Base-by-base conservation (phyloP, 2,888 invertebrate genomes). In the Plagodis dolabraria region DNA sequence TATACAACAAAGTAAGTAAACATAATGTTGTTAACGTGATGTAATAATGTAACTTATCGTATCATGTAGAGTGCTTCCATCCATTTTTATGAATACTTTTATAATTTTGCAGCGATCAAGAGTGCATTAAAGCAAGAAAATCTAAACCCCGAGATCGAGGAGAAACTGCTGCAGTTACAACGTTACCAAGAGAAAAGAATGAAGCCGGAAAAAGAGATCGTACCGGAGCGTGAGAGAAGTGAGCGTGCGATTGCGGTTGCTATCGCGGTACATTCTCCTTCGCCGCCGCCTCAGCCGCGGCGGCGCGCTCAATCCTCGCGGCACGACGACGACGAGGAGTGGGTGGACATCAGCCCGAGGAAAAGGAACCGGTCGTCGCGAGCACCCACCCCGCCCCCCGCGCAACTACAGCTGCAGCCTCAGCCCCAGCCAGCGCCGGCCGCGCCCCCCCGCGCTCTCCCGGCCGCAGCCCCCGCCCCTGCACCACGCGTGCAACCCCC, bases 61-160 rank as follows among this genome's bases (percentile, higher is more conserved):
- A 22, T 22, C 22, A 4, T 4, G 22, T 22, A 22, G 22, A 22
- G 22, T 22, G 22, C 22, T 22, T 22, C 4, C 22, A 22, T 22
- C 22, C 22, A 22, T 22, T 36, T 36, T 7, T 0, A 36, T 5
- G 9, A 36, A 36, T 36, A 5, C 7, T 36, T 7, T 4, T 36
- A n/a, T 49, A 46, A 45, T 52, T 51, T 89, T 92, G 56, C 93
- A 98, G 98, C 98, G 10, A 98, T 98, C 73, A 96, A 97, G 85
- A 97, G 97, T 84, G 98, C 98, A n/a, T 89, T 98, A 63, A 97
- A 97, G 85, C 97, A 97, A 86, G 97, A 98, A 77, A 98, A 97
- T 83, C 93, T 98, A 33, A 97, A 97, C 82, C 98, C 98, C 0
- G 98, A 98, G 87, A 97, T 98, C 67, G 98, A 98, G 83, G 98